These are phyloP conservation scores for Sylvietta virens DNA, from an alignment of 2,113 vertebrate species.

Conservation along the genomic window DNA sequence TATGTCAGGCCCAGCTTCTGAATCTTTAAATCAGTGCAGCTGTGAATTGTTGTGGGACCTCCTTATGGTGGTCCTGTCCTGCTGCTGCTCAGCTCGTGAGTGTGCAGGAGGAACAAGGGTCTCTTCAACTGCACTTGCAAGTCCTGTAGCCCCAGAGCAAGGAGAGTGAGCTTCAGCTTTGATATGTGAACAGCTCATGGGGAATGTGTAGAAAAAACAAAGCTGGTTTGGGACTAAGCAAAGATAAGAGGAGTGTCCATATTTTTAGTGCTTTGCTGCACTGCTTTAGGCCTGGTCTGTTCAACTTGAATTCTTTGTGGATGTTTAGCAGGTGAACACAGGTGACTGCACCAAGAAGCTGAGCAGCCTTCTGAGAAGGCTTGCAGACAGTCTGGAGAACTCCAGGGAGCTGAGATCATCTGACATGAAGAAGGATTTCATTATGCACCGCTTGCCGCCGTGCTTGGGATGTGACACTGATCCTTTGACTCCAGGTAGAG, in stretches of 20 bases:
- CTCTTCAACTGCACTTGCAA: neutral
- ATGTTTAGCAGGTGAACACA: conserved; percentile 66
- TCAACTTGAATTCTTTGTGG: neutral
- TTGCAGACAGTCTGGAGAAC: conserved; percentile 77
- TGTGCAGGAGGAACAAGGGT: neutral
- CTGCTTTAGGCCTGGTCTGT: neutral
- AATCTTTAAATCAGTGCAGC: neutral
- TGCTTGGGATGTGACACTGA: conserved; percentile 52
- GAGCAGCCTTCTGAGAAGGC: conserved; percentile 71
- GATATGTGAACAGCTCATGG: accelerated
- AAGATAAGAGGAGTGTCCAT: neutral
- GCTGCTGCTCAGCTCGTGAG: neutral
- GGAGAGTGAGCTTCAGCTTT: neutral
- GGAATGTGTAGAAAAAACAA: neutral
- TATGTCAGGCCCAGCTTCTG: neutral
- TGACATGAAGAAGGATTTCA: conserved; percentile 89
- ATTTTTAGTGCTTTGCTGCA: neutral
- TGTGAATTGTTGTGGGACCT: neutral
- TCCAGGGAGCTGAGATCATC: conserved; percentile 67
- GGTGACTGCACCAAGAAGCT: conserved; percentile 41
- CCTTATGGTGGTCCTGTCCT: neutral
- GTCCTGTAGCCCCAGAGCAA: neutral
- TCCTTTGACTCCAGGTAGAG: conserved; percentile 68
- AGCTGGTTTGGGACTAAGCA: neutral
- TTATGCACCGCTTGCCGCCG: conserved; percentile 80